Percentiles rank a stretch among this genome's conserved stretches.
phyloP scores from a whole-genome alignment of 2,888 invertebrate species.

The Syrphus vitripennis region DNA sequence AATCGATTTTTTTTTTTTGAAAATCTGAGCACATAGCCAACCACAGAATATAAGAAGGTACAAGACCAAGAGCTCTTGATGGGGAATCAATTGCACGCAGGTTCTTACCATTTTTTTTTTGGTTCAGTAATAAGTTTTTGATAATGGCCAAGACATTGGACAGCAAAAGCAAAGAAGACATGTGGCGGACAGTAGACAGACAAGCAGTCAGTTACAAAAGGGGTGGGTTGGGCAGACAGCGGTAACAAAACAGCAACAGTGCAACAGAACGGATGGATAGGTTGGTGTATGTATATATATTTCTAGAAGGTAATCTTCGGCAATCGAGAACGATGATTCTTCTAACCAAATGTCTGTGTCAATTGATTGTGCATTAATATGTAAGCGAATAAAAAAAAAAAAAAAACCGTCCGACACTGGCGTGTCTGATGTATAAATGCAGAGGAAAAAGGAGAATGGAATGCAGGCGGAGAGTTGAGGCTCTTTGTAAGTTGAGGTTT shows the following conservation, averaged over 20 bases:
- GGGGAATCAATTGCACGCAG: slow-evolving; percentile 66
- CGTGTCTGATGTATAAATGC: neutral
- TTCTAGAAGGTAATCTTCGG: slow-evolving; percentile 47
- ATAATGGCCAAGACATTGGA: slow-evolving; percentile 60
- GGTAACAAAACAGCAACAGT: neutral
- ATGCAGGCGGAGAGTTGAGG: slow-evolving; percentile 44
- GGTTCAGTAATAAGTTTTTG: slow-evolving; percentile 61
- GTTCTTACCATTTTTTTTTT: slow-evolving; percentile 25
- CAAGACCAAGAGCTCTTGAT: slow-evolving; percentile 18
- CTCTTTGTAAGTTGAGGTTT: slow-evolving; percentile 29
- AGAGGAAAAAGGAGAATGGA: slow-evolving; percentile 44
- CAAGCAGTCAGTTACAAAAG: slow-evolving; percentile 63
- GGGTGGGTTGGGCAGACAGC: slow-evolving; percentile 45
- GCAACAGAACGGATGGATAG: slow-evolving; percentile 27
- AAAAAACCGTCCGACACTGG: slow-evolving; percentile 10
- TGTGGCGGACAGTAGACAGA: slow-evolving; percentile 62
- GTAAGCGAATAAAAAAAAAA: slow-evolving; percentile 28
- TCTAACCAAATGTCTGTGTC: slow-evolving; percentile 68
- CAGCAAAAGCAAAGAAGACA: slow-evolving; percentile 57
- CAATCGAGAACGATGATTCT: slow-evolving; percentile 57
- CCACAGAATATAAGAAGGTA: slow-evolving; percentile 2
- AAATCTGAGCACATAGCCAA: slow-evolving; percentile 45
- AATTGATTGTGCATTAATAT: slow-evolving; percentile 66
- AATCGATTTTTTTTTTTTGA: slow-evolving; percentile 10
- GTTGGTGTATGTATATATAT: slow-evolving; percentile 13